These are phyloP conservation scores for Chymomyza caudatula DNA, from an alignment of 2,888 invertebrate species.

Conservation along the genomic window DNA sequence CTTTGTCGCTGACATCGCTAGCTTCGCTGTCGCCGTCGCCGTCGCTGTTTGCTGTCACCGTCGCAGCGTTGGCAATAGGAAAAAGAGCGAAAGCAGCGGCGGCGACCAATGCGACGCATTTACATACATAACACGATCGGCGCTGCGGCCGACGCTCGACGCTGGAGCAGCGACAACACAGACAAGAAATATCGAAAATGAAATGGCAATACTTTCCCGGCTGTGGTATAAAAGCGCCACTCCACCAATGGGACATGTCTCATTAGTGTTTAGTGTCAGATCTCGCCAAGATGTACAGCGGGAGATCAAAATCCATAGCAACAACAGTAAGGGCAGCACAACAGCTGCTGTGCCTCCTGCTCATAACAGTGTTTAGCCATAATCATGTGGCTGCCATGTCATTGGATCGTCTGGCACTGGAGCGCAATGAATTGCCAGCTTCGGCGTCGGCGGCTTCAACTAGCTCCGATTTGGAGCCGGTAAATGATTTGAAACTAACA, in stretches of 20 bases:
- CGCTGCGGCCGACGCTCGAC: not conserved
- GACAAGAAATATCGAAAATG: conserved; percentile 68
- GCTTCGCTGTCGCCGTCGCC: conserved; percentile 7
- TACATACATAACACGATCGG: conserved; percentile 66
- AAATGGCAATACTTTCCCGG: conserved; percentile 75
- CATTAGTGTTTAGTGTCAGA: conserved; percentile 78
- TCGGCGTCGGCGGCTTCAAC: conserved; percentile 18
- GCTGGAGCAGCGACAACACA: conserved; percentile 9
- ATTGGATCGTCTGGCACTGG: conserved; percentile 64
- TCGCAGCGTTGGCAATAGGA: conserved; percentile 25
- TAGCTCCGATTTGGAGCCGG: conserved; percentile 22
- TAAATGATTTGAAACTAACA: conserved; percentile 64
- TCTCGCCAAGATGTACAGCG: conserved; percentile 77
- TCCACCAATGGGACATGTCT: conserved; percentile 77
- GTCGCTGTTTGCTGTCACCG: conserved; percentile 10
- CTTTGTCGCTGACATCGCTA: not conserved
- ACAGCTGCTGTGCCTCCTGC: not conserved
- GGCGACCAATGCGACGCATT: conserved; percentile 37
- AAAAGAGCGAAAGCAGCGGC: conserved; percentile 17
- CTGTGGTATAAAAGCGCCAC: conserved; percentile 76
- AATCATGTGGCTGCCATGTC: conserved; percentile 58
- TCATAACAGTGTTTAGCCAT: not conserved
- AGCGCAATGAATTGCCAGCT: conserved; percentile 57
- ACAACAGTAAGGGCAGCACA: conserved; percentile 20
- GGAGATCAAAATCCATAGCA: conserved; percentile 59